Evolutionary conservation across 2,113 vertebrate species (phyloP).

Genomic region (Mustelus asterias): DNA sequence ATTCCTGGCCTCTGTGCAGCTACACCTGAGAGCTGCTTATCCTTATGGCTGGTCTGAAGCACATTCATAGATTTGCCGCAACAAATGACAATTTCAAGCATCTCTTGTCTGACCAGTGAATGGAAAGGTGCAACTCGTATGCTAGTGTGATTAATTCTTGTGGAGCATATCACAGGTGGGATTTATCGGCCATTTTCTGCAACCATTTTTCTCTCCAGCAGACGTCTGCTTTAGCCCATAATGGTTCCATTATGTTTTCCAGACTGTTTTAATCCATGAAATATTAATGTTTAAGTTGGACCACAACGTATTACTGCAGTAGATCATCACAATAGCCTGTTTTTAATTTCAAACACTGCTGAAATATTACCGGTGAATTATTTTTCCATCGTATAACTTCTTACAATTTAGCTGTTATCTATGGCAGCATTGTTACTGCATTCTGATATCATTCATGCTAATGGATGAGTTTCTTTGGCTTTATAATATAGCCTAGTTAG

Average conservation of each 20-base stretch:
- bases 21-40: neutral
- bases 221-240: neutral
- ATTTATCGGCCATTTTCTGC: neutral
- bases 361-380: constrained; percentile 25
- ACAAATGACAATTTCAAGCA: neutral
- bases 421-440: neutral
- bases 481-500: neutral
- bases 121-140: neutral
- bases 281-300: neutral
- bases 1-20: too few relatives aligned
- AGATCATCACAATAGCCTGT: neutral
- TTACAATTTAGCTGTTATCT: constrained; percentile 26
- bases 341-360: neutral
- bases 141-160: neutral
- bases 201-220: neutral
- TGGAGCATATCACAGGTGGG: neutral
- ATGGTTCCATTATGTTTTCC: constrained; percentile 12
- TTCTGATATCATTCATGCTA: constrained; percentile 9
- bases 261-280: neutral
- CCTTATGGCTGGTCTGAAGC: neutral
- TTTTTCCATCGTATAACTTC: neutral
- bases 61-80: neutral
- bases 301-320: neutral
- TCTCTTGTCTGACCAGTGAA: neutral
- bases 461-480: neutral